Evolutionary conservation across 2,113 vertebrate species (phyloP), one percentile per base, ranked within the genome.

Genomic region (Miniopterus natalensis): DNA sequence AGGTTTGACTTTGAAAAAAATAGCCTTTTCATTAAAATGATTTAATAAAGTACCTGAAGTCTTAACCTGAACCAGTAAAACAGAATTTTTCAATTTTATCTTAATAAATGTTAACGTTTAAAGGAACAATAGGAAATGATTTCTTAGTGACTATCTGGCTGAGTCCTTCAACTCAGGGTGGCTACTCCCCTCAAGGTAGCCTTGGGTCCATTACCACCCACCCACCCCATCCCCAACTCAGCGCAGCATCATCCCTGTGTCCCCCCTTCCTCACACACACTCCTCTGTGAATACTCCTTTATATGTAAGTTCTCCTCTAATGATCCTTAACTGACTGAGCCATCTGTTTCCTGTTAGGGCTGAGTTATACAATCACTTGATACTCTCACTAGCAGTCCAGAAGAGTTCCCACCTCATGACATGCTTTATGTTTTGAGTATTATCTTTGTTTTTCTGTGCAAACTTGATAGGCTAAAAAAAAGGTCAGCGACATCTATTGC

Each of bases 341-440:
- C 93, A 86, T 83, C 84, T 90, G 87, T 74, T 84, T 94, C 80
- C 88, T 90, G 65, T 65, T 71, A 55, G 29, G 42, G 66, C 51
- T 36, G 61, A 85, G 70, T 84, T 65, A 42, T 0, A 42, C 17
- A 53, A 29, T 53, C 81, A 59, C 53, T 81, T 75, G 29, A 25
- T 6, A 78, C 61, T 11, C 71, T 94, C 36, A 55, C 42, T 45
- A 65, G 65, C 29, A 57, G 29, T 18, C 66, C 68, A 78, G 49
- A 42, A 77, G 49, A 29, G n/a, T 78, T 90, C 20, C 81, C 45
- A 53, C 21, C 42, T 49, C 40, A 36, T 1, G 40, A 70, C 31
- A 40, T 27, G 12, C 78, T 80, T 81, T n/a, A 12, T 2, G 5
- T 53, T 68, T 77, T 65, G 18, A 90, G 51, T 47, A 55, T 23